Evolutionary conservation across 2,113 vertebrate genomes (phyloP), one percentile per base, ranked within the genome.

Genomic region (Rousettus leschenaultii): DNA sequence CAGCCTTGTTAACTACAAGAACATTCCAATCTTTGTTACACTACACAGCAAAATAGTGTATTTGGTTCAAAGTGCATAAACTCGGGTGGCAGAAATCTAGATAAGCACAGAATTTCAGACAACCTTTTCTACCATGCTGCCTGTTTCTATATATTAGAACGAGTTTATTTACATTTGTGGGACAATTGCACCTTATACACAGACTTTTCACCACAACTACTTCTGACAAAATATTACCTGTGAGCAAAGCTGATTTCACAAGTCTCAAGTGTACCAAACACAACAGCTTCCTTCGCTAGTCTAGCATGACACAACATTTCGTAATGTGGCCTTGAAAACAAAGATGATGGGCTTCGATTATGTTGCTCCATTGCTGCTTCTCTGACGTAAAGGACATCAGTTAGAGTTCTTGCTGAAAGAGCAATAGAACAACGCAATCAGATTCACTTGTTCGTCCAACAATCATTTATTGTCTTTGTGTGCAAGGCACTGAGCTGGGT

Each of bases 401-500:
- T 43, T 80, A 80, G 89, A 74, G 55, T 87, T 91, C 90, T 45
- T 40, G 26, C 57, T 68, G 71, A 48, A 83, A 83, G 51, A 95
- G 95, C 82, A 73, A 86, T 0, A 84, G 89, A 85, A 75, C 74
- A 79, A 55, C 87, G 70, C 51, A 83, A 90, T 74, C 94, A 87
- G 80, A 86, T 75, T 74, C 26, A 53, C 28, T 16, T 91, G 13
- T 70, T 45, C 68, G 78, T 30, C 82, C 73, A 82, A 79, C 53
- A 53, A 5, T 70, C 65, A n/a, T 75, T 83, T 91, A 88, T 82
- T 94, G 53, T 86, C 86, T 95, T 48, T 88, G 66, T 91, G 80
- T 43, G 13, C 70, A 77, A 88, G 86, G 94, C 78, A 84, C 91
- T 70, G 48, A 59, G 38, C 55, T 75, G n/a, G 82, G 80, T 66